These are phyloP conservation scores for Hypselothyrea guttata DNA, from an alignment of 2,888 invertebrate genomes.

Conservation along the genomic window DNA sequence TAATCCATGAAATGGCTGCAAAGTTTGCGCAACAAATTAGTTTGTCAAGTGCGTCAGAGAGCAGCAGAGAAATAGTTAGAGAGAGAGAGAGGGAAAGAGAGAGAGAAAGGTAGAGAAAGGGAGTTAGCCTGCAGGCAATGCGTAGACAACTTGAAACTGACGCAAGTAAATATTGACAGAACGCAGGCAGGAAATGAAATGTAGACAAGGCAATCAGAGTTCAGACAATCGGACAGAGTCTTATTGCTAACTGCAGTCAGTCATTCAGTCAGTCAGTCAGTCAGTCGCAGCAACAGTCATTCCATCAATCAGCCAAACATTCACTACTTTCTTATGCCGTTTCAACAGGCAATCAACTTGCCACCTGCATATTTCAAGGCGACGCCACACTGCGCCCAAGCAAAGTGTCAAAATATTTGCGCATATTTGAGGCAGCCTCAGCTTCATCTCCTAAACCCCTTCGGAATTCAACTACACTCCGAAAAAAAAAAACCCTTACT, in stretches of 20 bases:
- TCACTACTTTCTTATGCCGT: conserved; percentile 54
- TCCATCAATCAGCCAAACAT: conserved; percentile 12
- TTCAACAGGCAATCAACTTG: conserved; percentile 44
- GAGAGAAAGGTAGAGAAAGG: too few relatives aligned
- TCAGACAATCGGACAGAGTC: conserved; percentile 10
- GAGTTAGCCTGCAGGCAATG: neutral
- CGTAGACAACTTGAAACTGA: conserved; percentile 49
- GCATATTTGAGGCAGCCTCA: conserved; percentile 4
- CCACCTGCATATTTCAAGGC: conserved; percentile 40
- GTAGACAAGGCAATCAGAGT: conserved; percentile 52
- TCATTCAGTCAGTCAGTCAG: conserved; percentile 9
- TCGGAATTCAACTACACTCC: too few relatives aligned
- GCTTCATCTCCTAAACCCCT: neutral
- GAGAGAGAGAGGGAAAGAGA: neutral
- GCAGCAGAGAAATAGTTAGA: too few relatives aligned
- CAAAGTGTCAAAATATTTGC: conserved; percentile 79
- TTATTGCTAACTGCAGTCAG: conserved; percentile 5
- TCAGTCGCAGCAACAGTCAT: neutral
- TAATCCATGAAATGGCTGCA: conserved; percentile 54
- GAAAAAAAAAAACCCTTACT: too few relatives aligned
- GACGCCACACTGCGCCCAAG: conserved; percentile 48
- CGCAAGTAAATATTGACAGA: conserved; percentile 65
- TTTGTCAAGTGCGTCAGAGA: conserved; percentile 67
- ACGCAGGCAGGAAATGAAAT: conserved; percentile 68
- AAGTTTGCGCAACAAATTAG: conserved; percentile 74